Conservation (phyloP, 2,888 invertebrate species). For the Orchestes rusci region DNA sequence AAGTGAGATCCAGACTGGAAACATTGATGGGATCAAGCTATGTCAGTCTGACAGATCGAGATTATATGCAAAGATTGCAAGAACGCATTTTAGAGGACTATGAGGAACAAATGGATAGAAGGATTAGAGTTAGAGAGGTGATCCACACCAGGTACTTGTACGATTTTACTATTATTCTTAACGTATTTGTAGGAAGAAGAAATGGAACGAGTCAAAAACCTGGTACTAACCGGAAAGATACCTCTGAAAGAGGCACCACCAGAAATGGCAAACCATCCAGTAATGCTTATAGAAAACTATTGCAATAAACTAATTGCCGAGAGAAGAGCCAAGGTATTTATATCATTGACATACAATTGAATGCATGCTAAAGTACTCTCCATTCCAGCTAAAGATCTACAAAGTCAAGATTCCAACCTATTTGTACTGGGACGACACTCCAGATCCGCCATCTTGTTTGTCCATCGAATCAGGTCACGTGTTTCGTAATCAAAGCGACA, state of each 20-base stretch:
- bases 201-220: slow-evolving; percentile 59
- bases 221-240: slow-evolving; percentile 61
- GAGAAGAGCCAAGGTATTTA: slow-evolving; percentile 46
- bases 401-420: slow-evolving; percentile 40
- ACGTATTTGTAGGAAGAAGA: slow-evolving; percentile 44
- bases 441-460: slow-evolving; percentile 41
- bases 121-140: slow-evolving; percentile 58
- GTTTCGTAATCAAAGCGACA: slow-evolving; percentile 39
- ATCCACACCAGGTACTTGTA: slow-evolving; percentile 16
- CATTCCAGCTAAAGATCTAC: slow-evolving; percentile 38
- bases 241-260: slow-evolving; percentile 59
- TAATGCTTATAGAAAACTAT: slow-evolving; percentile 56
- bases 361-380: not conserved
- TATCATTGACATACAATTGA: not conserved
- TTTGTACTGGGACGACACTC: slow-evolving; percentile 41
- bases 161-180: not conserved
- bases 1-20: slow-evolving; percentile 58
- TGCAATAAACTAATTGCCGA: slow-evolving; percentile 47
- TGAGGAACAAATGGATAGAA: slow-evolving; percentile 54
- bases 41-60: slow-evolving; percentile 59
- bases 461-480: slow-evolving; percentile 45
- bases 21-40: slow-evolving; percentile 63
- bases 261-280: slow-evolving; percentile 59
- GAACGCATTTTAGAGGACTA: slow-evolving; percentile 57
- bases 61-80: slow-evolving; percentile 60